Conservation (phyloP, 2,888 invertebrate genomes). For the Stictocephala bisonia region DNA sequence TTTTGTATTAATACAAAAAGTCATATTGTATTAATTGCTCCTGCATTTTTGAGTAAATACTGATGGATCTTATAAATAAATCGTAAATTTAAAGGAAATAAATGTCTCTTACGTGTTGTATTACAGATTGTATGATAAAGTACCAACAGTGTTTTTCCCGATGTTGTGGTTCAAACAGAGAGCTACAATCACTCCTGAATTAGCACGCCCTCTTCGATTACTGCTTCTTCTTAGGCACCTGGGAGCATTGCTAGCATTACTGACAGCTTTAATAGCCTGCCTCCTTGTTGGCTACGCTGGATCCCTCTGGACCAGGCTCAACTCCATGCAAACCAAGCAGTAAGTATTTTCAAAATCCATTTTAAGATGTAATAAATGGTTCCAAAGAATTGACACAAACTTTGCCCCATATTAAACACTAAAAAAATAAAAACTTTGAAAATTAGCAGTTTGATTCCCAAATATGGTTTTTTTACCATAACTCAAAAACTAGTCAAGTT, state of each 20-base stretch:
- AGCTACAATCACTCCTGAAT: slow-evolving; percentile 57
- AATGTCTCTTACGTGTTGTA: too few species aligned
- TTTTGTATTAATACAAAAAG: too few species aligned
- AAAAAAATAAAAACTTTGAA: too few species aligned
- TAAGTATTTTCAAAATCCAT: not conserved
- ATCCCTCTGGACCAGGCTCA: not conserved
- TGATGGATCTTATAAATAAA: too few species aligned
- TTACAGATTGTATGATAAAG: slow-evolving; percentile 57
- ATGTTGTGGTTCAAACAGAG: slow-evolving; percentile 61
- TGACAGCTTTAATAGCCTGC: not conserved
- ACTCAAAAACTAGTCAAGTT: too few species aligned
- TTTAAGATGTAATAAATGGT: too few species aligned
- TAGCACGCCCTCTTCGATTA: slow-evolving; percentile 53
- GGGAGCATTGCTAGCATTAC: not conserved
- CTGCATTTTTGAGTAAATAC: too few species aligned
- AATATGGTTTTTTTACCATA: too few species aligned
- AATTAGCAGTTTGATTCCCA: too few species aligned
- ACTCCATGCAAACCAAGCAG: not conserved
- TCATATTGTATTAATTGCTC: too few species aligned
- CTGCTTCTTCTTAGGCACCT: slow-evolving; percentile 52
- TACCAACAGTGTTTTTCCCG: slow-evolving; percentile 59
- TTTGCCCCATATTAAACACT: too few species aligned
- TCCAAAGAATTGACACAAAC: not conserved
- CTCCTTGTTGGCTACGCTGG: slow-evolving; percentile 6
- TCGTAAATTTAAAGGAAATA: too few species aligned